These are phyloP conservation scores for Scolopax rusticola DNA, from an alignment of 2,797 vertebrate genomes.

Conservation along the genomic window DNA sequence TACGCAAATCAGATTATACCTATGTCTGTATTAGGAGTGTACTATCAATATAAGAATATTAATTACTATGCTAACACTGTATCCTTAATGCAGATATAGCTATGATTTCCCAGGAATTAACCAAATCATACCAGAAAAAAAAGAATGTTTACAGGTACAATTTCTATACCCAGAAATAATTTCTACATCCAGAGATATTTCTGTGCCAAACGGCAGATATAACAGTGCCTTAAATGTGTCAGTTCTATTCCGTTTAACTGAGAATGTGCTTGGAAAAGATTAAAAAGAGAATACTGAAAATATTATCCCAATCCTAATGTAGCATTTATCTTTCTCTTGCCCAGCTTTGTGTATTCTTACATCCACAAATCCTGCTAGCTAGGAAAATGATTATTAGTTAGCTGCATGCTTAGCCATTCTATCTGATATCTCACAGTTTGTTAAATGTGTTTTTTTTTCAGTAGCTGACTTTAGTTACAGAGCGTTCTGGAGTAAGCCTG, in stretches of 20 bases:
- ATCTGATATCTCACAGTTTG: not conserved
- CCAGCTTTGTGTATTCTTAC: not conserved
- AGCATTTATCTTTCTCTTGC: not conserved
- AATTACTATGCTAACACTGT: not conserved
- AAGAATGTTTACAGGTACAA: not conserved
- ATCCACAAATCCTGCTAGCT: not conserved
- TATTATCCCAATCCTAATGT: not conserved
- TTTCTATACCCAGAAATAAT: not conserved
- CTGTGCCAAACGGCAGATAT: not conserved
- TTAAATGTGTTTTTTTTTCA: not conserved
- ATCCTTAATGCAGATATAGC: not conserved
- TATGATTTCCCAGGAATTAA: not conserved
- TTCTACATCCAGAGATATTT: not conserved
- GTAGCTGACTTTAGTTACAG: not conserved
- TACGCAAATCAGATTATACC: not conserved
- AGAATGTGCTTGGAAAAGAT: not conserved
- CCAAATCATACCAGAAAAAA: not conserved
- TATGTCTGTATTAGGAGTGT: not conserved
- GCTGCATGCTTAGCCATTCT: not conserved
- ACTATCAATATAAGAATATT: not conserved
- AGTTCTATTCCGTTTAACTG: not conserved
- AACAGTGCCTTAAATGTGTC: not conserved
- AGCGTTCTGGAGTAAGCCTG: not conserved
- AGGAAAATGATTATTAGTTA: conserved; percentile 9
- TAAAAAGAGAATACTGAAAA: not conserved